Base-by-base conservation (phyloP, 2,888 invertebrate genomes). In the Sphecodes monilicornis region DNA sequence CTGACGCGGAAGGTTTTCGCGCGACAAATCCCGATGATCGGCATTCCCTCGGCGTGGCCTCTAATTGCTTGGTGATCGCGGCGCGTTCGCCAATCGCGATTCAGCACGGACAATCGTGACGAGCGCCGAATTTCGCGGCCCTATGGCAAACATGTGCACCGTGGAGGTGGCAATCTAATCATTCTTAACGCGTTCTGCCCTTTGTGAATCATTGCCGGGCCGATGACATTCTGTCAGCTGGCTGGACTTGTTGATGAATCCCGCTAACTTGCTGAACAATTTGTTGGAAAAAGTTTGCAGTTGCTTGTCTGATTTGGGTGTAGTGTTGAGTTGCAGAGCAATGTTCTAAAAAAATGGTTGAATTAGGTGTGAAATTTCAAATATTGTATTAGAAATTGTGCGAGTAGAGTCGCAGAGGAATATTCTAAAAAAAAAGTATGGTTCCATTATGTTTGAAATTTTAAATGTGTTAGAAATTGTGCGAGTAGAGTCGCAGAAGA, bases 1-100 rank as follows among this genome's bases (percentile, higher is more conserved):
- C 73, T n/a, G 57, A 60, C 43, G 60, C 60, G 57, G 46, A 78
- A 46, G 78, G 72, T 64, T 43, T 69, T 43, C 69, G 50, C 60
- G 72, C 50, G 43, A 41, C 73, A 82, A 85, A 86, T 82, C 43
- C 43, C 64, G 54, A 70, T 18, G 29, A 68, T 70, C 80, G 71
- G 32, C 69, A 83, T 76, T 72, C 72, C 54, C 36, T 72, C 66
- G 66, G 26, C 57, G 80, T 76, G 71, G 60, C 64, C 74, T 76
- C 77, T 80, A 83, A 88, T 86, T 86, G 78, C 64, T 64, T 73
- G 46, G 66, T 81, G 70, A 82, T 80, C 70, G 64, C 32, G 16
- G 32, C 11, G 32, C 26, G 57, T 60, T 29, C 32, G 77, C 26
- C 60, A 57, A 60, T 69, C 39, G 1, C 73, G 43, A 73, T 64